Base-by-base conservation (phyloP, 1,140 invertebrate species). In the Dinothrombium tinctorium region DNA sequence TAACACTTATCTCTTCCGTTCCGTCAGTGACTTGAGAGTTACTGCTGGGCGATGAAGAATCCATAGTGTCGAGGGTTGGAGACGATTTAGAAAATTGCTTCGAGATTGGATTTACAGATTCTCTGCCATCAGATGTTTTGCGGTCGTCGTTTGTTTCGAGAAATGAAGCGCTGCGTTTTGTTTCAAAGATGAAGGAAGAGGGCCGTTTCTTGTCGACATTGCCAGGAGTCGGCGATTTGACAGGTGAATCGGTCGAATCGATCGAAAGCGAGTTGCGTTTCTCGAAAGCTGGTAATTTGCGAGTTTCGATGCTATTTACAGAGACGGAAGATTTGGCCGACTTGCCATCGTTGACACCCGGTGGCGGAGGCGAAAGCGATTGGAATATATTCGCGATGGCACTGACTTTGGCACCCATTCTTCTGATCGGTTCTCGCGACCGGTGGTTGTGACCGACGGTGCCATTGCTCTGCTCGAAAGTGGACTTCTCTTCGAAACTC, bases 371-470 rank as follows among this genome's bases (percentile, higher is more conserved):
- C 31, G 45, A 25, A 12, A 47, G 11, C 20, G 45, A 47, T 33
- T 47, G 42, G 26, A 49, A 49, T 19, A 52, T 41, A 39, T 37
- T 51, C 14, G 51, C 51, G 22, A 52, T 52, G 2, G 45, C 39
- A 31, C 51, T 52, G 4, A 52, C 51, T 49, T 50, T 51, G 24
- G 41, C 46, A 37, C 50, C 49, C 28, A 50, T 33, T 40, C 35
- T 48, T 14, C 50, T n/a, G n/a, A 22, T 23, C 3, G 14, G 9
- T 12, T 8, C 11, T 14, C 9, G n/a, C 5, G 7, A 14, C 12
- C 31, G 21, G 15, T 22, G 32, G 33, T 40, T 40, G 40, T 11
- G 8, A 25, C 14, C 17, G 33, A 14, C 14, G 11, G 24, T 35
- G 5, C 37, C 22, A 24, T 25, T 26, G 15, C 17, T 22, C n/a